Base-by-base conservation (phyloP, 2,797 vertebrate genomes). In the Sebastes diploproa region DNA sequence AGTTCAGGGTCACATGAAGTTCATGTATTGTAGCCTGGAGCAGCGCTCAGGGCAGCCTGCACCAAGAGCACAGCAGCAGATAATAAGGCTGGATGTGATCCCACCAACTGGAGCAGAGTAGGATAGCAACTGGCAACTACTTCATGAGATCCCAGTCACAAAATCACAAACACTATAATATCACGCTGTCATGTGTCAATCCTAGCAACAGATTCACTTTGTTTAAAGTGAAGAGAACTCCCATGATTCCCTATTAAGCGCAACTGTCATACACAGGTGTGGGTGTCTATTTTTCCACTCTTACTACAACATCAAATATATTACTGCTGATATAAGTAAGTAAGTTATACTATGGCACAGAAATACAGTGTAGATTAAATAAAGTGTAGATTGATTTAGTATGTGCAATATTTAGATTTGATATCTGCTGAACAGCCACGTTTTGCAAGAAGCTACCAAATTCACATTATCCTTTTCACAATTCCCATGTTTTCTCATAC, bases 1-100 rank as follows among this genome's bases (percentile, higher is more conserved):
- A 70, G 79, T 63, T 78, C 69, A 68, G 84, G 84, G 81, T 92
- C 83, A 90, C 76, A 54, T 83, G 56, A 59, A 90, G 91, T 90
- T 91, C 81, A 85, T 2, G 13, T 72, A 46, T 27, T 32, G 58
- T 80, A 42, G 86, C 90, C 90, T 59, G 82, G 71, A 89, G 91
- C 81, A 73, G 63, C 56, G 66, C 86, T 76, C 36, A 56, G 75
- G 85, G 89, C 81, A 65, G 67, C 64, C 50, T 70, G 81, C 77
- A 77, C 76, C 73, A 77, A 58, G 72, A 77, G 64, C 75, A 71
- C 74, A 67, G 36, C 71, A 77, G 62, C 64, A 80, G 70, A 80
- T 88, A 78, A 80, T 78, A 74, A 84, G 65, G 46, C 38, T 69
- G 60, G 60, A 72, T 65, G 23, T 70, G 38, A 83, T 34, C 56